Conservation (phyloP, 2,888 invertebrate species). For the Strigamia maritima region DNA sequence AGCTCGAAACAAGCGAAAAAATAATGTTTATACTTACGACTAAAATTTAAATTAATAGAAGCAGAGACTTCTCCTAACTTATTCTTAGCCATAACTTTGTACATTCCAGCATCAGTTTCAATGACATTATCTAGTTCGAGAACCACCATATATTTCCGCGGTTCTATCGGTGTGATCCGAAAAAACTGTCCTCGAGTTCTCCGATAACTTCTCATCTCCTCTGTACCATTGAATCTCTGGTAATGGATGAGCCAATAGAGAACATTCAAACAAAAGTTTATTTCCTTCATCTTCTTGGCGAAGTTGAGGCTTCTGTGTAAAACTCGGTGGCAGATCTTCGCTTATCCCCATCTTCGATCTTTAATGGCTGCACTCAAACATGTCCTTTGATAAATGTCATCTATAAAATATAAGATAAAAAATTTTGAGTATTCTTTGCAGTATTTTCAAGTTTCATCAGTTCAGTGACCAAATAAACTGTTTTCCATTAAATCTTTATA, state of each 20-base stretch:
- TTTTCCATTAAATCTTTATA: neutral
- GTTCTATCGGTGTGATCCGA: slow-evolving; percentile 78
- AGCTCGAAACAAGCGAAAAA: too few species aligned
- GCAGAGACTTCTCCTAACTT: slow-evolving; percentile 96
- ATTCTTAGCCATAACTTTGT: slow-evolving; percentile 95
- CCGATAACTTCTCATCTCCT: slow-evolving; percentile 77
- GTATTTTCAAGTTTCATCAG: neutral
- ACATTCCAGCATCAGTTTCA: slow-evolving; percentile 91
- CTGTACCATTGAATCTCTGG: slow-evolving; percentile 90
- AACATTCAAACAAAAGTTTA: slow-evolving; percentile 90
- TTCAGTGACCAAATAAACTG: neutral
- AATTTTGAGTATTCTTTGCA: neutral
- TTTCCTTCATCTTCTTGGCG: slow-evolving; percentile 95
- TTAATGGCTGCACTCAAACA: neutral
- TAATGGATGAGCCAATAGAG: slow-evolving; percentile 79
- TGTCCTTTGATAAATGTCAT: neutral
- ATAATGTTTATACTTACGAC: slow-evolving; percentile 70
- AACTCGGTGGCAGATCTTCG: slow-evolving; percentile 96
- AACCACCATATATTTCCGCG: slow-evolving; percentile 84
- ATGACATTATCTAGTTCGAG: slow-evolving; percentile 93
- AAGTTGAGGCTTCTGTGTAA: slow-evolving; percentile 95
- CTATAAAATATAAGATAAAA: neutral
- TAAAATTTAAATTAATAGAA: slow-evolving; percentile 94
- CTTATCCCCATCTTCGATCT: slow-evolving; percentile 69
- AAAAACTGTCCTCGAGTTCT: slow-evolving; percentile 82